A percentile compares a stretch with the other conserved stretches of the same genome.
Evolutionary conservation across 2,113 vertebrate species (phyloP).

Genomic region (Chaetorhynchus papuensis): DNA sequence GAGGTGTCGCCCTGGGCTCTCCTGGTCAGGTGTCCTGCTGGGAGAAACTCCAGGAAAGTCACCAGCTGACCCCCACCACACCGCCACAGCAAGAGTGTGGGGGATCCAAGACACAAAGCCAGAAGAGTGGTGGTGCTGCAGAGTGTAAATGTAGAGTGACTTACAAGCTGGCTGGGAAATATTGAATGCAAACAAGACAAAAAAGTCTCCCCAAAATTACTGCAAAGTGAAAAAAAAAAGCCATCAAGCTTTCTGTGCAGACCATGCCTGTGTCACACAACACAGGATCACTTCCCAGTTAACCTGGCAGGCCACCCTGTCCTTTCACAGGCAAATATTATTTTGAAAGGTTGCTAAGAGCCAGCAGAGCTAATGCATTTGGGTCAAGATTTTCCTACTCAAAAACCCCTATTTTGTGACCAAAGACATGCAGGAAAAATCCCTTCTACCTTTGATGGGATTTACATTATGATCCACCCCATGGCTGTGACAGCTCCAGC

Average conservation of each 20-base stretch:
- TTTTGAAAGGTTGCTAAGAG: neutral
- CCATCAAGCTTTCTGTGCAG: neutral
- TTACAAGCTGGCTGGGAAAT: neutral
- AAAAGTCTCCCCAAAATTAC: neutral
- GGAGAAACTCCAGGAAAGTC: neutral
- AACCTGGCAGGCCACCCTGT: neutral
- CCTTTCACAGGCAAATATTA: neutral
- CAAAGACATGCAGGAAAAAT: neutral
- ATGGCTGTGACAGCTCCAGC: accelerated
- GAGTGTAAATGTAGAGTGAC: neutral
- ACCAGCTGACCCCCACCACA: neutral
- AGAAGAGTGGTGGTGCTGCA: neutral
- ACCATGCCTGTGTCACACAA: accelerated
- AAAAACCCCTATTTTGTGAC: neutral
- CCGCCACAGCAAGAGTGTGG: neutral
- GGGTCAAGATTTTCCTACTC: neutral
- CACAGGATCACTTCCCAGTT: neutral
- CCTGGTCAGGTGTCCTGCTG: accelerated
- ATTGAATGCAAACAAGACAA: neutral
- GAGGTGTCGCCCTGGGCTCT: accelerated
- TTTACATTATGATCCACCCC: neutral
- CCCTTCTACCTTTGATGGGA: neutral
- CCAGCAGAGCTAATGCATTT: neutral
- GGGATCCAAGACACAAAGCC: neutral
- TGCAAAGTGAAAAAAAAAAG: neutral